phyloP scores from a whole-genome alignment of 2,888 invertebrate genomes.

The Drosophila atripex region DNA sequence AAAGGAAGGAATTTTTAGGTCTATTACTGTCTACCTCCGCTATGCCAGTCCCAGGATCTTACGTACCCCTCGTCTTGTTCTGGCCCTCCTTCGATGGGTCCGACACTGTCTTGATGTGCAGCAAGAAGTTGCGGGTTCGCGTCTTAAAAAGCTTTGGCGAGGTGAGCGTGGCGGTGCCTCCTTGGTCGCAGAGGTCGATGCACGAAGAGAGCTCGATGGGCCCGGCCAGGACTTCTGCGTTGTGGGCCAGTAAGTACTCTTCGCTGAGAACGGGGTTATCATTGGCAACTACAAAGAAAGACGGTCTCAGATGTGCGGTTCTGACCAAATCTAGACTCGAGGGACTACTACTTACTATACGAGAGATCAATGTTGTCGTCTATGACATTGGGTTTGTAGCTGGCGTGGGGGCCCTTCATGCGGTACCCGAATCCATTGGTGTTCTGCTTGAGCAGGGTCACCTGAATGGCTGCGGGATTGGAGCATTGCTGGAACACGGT shows the following conservation, averaged over 20 bases:
- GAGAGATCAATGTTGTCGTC: constrained; percentile 80
- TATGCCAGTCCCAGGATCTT: neutral
- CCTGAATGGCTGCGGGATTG: constrained; percentile 91
- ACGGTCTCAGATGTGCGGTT: neutral
- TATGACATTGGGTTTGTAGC: constrained; percentile 83
- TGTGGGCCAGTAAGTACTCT: constrained; percentile 93
- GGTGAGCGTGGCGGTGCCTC: constrained; percentile 93
- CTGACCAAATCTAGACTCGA: neutral
- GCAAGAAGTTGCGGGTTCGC: constrained; percentile 90
- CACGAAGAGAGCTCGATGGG: constrained; percentile 92
- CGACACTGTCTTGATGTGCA: constrained; percentile 89
- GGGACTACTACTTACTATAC: constrained; percentile 54
- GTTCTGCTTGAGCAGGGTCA: constrained; percentile 88
- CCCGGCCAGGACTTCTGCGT: constrained; percentile 95
- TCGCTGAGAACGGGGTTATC: constrained; percentile 92
- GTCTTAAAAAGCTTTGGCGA: constrained; percentile 93
- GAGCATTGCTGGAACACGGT: constrained; percentile 91
- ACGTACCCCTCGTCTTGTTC: constrained; percentile 82
- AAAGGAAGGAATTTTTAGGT: neutral
- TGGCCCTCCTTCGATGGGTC: constrained; percentile 87
- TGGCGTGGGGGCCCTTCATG: constrained; percentile 83
- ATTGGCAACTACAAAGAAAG: constrained; percentile 72
- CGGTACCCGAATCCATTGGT: constrained; percentile 88
- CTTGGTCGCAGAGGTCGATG: constrained; percentile 92
- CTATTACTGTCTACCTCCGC: neutral